These are phyloP conservation scores for Brachyistius frenatus DNA, from an alignment of 2,113 vertebrate genomes.

Conservation along the genomic window DNA sequence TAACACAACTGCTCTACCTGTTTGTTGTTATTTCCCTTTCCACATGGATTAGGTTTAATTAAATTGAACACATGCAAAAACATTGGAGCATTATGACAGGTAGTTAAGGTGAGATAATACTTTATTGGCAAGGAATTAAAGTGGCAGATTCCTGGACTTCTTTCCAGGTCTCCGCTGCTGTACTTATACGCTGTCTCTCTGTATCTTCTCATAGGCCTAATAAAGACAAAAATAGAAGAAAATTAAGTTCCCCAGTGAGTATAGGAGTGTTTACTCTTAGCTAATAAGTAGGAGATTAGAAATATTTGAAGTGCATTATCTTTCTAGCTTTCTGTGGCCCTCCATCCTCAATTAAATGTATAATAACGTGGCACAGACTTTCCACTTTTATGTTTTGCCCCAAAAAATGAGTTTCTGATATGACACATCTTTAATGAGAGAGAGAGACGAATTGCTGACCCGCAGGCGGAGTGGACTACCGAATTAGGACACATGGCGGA, in stretches of 20 bases:
- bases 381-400: slow-evolving; percentile 19
- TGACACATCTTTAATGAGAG: slow-evolving; percentile 48
- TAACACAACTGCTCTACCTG: slow-evolving; percentile 56
- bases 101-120: slow-evolving; percentile 49
- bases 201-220: slow-evolving; percentile 23
- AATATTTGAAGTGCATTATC: slow-evolving; percentile 45
- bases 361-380: slow-evolving; percentile 13
- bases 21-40: slow-evolving; percentile 56
- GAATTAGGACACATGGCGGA: slow-evolving; percentile 60
- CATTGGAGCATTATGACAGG: slow-evolving; percentile 46
- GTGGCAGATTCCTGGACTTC: slow-evolving; percentile 10
- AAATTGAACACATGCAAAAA: slow-evolving; percentile 55
- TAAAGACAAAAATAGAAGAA: slow-evolving; percentile 29
- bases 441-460: slow-evolving; percentile 55
- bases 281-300: slow-evolving; percentile 38
- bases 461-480: slow-evolving; percentile 40
- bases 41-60: slow-evolving; percentile 63
- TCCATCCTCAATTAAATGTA: not conserved
- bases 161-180: not conserved
- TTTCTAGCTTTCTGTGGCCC: not conserved
- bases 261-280: slow-evolving; percentile 39
- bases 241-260: slow-evolving; percentile 17
- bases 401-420: slow-evolving; percentile 31
- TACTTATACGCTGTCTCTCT: not conserved
- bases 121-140: slow-evolving; percentile 43